These are phyloP conservation scores for Phylloscopus collybita DNA, from an alignment of 2,797 vertebrate genomes.

Conservation along the genomic window DNA sequence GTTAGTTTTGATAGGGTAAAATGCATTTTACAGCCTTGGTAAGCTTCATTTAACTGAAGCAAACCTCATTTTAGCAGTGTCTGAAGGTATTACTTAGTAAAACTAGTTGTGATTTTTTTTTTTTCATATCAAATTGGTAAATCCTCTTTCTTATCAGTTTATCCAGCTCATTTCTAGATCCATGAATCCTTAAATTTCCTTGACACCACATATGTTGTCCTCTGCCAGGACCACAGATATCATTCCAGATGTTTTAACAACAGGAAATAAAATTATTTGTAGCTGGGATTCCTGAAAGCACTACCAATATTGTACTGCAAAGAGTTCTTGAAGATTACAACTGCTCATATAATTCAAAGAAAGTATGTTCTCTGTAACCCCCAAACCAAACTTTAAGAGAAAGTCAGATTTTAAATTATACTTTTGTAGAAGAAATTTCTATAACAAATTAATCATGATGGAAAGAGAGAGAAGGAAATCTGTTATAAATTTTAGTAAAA, in stretches of 20 bases:
- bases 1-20: conserved; percentile 69
- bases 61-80: not conserved
- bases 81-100: not conserved
- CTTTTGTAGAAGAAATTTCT: not conserved
- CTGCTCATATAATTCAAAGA: not conserved
- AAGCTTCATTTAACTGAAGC: conserved; percentile 24
- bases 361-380: not conserved
- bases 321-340: not conserved
- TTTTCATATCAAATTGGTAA: not conserved
- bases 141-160: not conserved
- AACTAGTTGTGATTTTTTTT: not conserved
- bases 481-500: not conserved
- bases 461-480: not conserved
- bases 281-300: not conserved
- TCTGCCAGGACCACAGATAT: not conserved
- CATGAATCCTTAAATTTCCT: not conserved
- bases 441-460: not conserved
- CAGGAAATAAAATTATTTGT: not conserved
- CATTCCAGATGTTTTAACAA: conserved; percentile 6
- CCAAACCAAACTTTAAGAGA: not conserved
- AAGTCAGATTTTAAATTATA: not conserved
- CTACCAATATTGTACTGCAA: not conserved
- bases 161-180: not conserved
- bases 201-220: not conserved
- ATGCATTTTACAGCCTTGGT: conserved; percentile 37